Conservation (phyloP, 2,113 vertebrate species). For the Eublepharis macularius region DNA sequence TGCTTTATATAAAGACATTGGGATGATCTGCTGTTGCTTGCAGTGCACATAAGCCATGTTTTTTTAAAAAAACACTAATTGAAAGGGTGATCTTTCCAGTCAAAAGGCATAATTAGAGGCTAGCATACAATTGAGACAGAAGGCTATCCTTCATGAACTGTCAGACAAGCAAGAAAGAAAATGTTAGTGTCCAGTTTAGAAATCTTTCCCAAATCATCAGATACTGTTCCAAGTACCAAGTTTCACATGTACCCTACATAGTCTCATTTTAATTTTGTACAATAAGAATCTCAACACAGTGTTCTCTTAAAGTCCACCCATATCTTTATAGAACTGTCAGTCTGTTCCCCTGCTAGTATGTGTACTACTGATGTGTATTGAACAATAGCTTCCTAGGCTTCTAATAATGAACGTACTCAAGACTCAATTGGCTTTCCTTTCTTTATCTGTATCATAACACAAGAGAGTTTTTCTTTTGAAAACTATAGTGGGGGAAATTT, state of each 20-base stretch:
- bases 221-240: not conserved
- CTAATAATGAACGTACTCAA: not conserved
- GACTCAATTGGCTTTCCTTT: not conserved
- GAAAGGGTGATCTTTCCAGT: conserved; percentile 10
- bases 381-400: not conserved
- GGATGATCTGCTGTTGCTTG: not conserved
- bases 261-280: not conserved
- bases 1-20: conserved; percentile 25
- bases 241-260: not conserved
- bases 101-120: not conserved
- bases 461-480: not conserved
- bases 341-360: not conserved
- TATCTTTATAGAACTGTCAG: not conserved
- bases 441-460: not conserved
- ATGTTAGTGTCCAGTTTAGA: not conserved
- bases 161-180: not conserved
- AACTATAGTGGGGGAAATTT: not conserved
- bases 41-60: conserved; percentile 15
- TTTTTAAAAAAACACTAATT: not conserved
- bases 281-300: not conserved
- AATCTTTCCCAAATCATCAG: not conserved
- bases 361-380: not conserved
- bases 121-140: not conserved
- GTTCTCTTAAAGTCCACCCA: not conserved
- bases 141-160: not conserved